Evolutionary conservation across 2,797 vertebrate species (phyloP), one percentile per base, ranked within the genome.

Genomic region (Chromis chromis): DNA sequence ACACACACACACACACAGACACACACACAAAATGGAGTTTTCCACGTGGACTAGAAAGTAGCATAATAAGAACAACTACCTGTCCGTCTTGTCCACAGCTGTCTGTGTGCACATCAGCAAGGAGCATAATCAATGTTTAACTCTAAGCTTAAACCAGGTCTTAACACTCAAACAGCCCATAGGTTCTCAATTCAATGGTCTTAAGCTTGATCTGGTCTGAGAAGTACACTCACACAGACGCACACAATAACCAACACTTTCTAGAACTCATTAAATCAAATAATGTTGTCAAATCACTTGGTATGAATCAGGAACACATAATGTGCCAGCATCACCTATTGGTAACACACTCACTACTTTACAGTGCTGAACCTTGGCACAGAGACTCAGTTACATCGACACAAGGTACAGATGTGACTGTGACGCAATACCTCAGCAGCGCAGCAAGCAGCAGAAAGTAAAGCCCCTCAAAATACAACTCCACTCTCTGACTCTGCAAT

Each of bases 251-350:
- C 22, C 27, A 3, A 7, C 17, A 44, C 42, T 19, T 19, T 19
- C 7, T 46, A 46, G 17, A 46, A 46, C 40, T 42, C 4, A 31
- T 16, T 42, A 16, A 46, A 46, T n/a, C n/a, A n/a, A 19, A 46
- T 2, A 46, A 17, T 36, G 33, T 36, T 11, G 2, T 12, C 33
- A 36, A 36, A 36, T 12, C 33, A 46, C 44, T n/a, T 46, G 7
- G 44, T 19, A n/a, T 46, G 6, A 46, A 12, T 49, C 46, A 49
- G 55, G 11, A 11, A 11, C 28, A 16, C 14, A 27, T 3, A 62
- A 36, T 5, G 39, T 66, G 68, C 28, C 59, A 49, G 57, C 67
- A 56, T 28, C 42, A 56, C 53, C 59, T 52, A 63, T 69, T 63
- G 36, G 46, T 3, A 0, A 54, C 48, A 56, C 46, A 50, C 16